phyloP scores from a whole-genome alignment of 2,113 vertebrate species.

The Crotalus viridis region DNA sequence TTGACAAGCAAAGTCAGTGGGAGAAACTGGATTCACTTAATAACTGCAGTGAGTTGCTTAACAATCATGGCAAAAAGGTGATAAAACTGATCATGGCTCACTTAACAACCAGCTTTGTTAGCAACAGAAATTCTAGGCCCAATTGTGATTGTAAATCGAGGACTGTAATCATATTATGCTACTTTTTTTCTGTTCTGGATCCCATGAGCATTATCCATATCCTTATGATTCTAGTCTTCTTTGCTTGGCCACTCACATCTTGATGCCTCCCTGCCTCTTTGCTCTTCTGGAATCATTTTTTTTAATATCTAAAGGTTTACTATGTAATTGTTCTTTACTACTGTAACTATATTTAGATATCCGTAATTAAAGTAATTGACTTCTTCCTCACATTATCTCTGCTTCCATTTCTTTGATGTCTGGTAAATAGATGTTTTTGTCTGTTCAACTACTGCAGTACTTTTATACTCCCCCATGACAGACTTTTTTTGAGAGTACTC shows the following conservation, averaged over 20 bases:
- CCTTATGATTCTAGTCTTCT: not conserved
- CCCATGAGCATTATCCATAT: not conserved
- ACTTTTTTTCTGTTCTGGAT: not conserved
- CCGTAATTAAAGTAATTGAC: not conserved
- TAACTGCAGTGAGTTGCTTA: not conserved
- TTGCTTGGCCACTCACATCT: not conserved
- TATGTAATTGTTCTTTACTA: not conserved
- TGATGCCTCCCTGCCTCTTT: not conserved
- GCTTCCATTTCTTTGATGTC: not conserved
- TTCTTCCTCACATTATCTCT: not conserved
- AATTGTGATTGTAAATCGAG: not conserved
- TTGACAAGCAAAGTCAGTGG: not conserved
- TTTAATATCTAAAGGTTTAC: not conserved
- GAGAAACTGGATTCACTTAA: not conserved
- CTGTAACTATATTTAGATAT: not conserved
- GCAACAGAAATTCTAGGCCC: not conserved
- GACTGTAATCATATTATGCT: not conserved
- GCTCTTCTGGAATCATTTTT: not conserved
- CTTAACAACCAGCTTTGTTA: not conserved
- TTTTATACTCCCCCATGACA: not conserved
- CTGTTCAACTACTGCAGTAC: not conserved
- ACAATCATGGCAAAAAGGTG: not conserved
- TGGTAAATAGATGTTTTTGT: not conserved
- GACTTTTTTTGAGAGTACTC: not conserved
- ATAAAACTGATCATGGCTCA: not conserved